These are phyloP conservation scores for Galaxea fascicularis DNA, from an alignment of 92 coral and sea anemone species.

Conservation along the genomic window DNA sequence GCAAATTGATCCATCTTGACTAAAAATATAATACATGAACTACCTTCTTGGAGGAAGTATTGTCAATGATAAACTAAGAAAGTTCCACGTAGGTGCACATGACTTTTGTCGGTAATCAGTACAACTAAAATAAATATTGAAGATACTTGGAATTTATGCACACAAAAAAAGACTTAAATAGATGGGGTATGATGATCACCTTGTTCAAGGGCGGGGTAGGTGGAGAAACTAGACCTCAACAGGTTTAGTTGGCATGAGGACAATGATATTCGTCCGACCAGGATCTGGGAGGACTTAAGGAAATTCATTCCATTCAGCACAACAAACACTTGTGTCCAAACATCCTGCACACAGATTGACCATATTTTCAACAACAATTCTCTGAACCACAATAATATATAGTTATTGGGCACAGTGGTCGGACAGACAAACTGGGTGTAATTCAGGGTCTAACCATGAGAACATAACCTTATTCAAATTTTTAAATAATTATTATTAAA, in stretches of 20 bases:
- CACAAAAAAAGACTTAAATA: neutral
- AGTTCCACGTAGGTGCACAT: too few species aligned
- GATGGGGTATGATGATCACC: conserved; percentile 30
- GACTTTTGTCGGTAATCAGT: too few species aligned
- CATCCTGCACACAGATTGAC: conserved; percentile 30
- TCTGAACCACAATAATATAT: neutral
- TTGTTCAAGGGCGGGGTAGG: conserved; percentile 34
- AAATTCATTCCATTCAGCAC: conserved; percentile 48
- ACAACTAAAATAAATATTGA: too few species aligned
- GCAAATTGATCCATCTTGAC: too few species aligned
- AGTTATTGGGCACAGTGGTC: neutral
- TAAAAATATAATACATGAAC: too few species aligned
- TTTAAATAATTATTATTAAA: too few species aligned
- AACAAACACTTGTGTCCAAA: conserved; percentile 23
- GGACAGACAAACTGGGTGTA: too few species aligned
- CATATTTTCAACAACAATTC: neutral
- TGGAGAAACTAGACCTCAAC: conserved; percentile 29
- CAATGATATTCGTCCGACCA: conserved; percentile 29
- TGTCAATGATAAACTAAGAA: too few species aligned
- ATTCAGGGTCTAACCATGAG: too few species aligned
- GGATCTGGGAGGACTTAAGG: conserved; percentile 44
- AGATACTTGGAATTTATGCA: too few species aligned
- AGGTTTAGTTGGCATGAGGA: conserved; percentile 19
- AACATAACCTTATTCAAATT: too few species aligned
- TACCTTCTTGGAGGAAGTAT: too few species aligned